Base-by-base conservation (phyloP, 2,113 vertebrate species). In the Cairina moschata region DNA sequence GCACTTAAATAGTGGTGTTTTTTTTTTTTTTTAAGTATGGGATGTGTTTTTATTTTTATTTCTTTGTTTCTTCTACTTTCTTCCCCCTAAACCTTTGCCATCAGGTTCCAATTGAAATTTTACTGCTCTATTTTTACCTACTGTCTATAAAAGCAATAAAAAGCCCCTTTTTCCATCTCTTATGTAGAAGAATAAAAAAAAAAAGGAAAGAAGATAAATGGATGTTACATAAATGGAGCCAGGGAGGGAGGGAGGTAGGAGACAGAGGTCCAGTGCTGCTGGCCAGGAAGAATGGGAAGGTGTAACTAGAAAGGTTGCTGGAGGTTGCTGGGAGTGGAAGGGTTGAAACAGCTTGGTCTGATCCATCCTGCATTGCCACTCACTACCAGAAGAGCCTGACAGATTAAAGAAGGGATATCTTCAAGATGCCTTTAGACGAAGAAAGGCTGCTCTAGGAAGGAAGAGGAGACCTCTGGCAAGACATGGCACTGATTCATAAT, bases 41-140 rank as follows among this genome's bases (percentile, higher is more conserved):
- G 86, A 94, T 93, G 86, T 89, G 88, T 3, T n/a, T 93, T 93
- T 40, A 40, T 40, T 95, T 97, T 94, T 91, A 82, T 92, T 90
- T 93, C 94, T 95, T 95, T 95, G 68, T 93, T 95, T 96, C 81
- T 92, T 95, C 67, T 91, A 62, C 94, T 91, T 95, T 96, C 90
- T 92, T 73, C 71, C 91, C 82, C 55, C 63, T 85, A 86, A 95
- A 93, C 58, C 79, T 91, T 91, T 91, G 63, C 94, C 92, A 94
- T 90, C 91, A 91, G 93, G 90, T 90, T 96, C 89, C 91, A 96
- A 95, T 95, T 90, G 91, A 80, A 90, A 91, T 92, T 91, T 94
- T 92, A 44, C 91, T 66, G 78, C 82, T 96, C 93, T 97, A 94
- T 96, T 97, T 97, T 96, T 97, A 95, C 75, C 90, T 85, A n/a